Evolutionary conservation across 2,888 invertebrate species (phyloP).

Genomic region (Microctonus aethiopoides): DNA sequence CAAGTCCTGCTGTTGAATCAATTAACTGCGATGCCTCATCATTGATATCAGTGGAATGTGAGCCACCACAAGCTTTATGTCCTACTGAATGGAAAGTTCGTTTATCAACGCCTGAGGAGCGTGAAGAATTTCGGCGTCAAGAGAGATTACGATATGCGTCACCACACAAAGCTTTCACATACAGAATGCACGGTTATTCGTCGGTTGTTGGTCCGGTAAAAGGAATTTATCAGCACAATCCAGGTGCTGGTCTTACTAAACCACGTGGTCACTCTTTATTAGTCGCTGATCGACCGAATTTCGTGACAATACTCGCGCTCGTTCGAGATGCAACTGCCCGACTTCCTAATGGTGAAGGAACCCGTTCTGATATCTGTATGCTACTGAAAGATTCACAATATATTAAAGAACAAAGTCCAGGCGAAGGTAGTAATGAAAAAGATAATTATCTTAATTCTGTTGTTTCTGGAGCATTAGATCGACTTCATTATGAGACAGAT

Average conservation of each 20-base stretch:
- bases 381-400: conserved; percentile 83
- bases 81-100: conserved; percentile 87
- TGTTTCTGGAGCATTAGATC: conserved; percentile 89
- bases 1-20: conserved; percentile 55
- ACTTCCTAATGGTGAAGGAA: conserved; percentile 94
- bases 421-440: conserved; percentile 56
- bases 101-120: conserved; percentile 81
- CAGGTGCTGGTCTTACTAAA: conserved; percentile 66
- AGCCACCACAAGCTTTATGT: conserved; percentile 71
- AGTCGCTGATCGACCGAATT: conserved; percentile 85
- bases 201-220: conserved; percentile 86
- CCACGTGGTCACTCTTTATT: conserved; percentile 88
- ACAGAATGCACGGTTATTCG: conserved; percentile 86
- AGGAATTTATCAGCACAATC: conserved; percentile 78
- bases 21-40: conserved; percentile 54
- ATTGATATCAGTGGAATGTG: conserved; percentile 58
- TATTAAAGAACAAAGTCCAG: conserved; percentile 66
- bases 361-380: conserved; percentile 90
- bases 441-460: conserved; percentile 83
- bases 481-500: conserved; percentile 90
- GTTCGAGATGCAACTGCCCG: conserved; percentile 95
- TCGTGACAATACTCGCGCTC: conserved; percentile 88
- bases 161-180: conserved; percentile 93
- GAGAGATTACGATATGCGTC: conserved; percentile 87
- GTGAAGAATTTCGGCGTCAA: conserved; percentile 80